Evolutionary conservation across 30 jellyfish, hydroid and myxozoan species (phyloP), one percentile per base, ranked within the genome.

Genomic region (Hydractinia echinata): DNA sequence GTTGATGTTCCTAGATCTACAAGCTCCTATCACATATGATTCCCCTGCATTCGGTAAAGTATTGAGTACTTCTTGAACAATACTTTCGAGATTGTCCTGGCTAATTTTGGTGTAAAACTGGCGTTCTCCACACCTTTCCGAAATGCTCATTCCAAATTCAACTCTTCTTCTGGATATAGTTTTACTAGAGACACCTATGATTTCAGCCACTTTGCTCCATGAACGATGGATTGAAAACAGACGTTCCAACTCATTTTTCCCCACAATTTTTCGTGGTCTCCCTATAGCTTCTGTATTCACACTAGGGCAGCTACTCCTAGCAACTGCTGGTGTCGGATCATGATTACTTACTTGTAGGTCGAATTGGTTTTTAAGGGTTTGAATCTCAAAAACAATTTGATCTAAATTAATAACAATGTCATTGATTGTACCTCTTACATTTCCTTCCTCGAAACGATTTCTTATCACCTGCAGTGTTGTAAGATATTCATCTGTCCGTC

Each of bases 11-110:
- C 85, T 20, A 10, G 81, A 67, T 72, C 85, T 72, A 53, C 85
- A 73, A 19, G 90, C 86, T 10, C 90, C 90, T 10, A 82, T 82
- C 49, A 82, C 58, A 53, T 54, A 70, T 66, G 71, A 15, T 82
- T 82, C 90, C 5, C 90, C 90, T 30, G 80, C 90, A 71, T 82
- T 52, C n/a, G 90, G 90, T 39, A 82, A 10, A 7, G 73, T 53
- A 5, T 48, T 55, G 56, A 82, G 39, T 6, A 53, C 72, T 5
- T 81, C 88, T 39, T 84, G 49, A 54, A 81, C 44, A 48, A 66
- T 50, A 7, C 18, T 53, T 9, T 16, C 14, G 10, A 81, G 72
- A 6, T 81, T 72, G 50, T 66, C 86, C 11, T 81, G 82, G 14
- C 84, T 30, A 48, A 81, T 67, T 7, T 81, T 51, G 11, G 88